Evolutionary conservation across 2,888 invertebrate species (phyloP).

Genomic region (Panorpa germanica): DNA sequence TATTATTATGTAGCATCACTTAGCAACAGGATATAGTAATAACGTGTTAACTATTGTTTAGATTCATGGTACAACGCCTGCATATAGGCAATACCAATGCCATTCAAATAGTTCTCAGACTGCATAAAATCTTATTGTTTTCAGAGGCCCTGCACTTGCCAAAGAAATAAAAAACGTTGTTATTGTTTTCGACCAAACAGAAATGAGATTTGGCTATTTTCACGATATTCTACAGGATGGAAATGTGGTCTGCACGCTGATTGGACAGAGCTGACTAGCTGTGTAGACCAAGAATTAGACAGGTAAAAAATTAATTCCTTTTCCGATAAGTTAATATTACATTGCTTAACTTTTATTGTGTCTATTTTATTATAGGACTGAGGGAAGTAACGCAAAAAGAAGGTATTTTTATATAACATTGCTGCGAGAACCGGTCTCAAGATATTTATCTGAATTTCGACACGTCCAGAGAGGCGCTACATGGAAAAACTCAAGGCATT

Average conservation of each 20-base stretch:
- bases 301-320: too few relatives aligned
- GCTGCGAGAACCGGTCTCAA: slow-evolving; percentile 79
- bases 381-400: slow-evolving; percentile 60
- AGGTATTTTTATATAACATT: slow-evolving; percentile 95
- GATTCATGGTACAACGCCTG: too few relatives aligned
- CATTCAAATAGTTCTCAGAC: too few relatives aligned
- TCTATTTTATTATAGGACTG: too few relatives aligned
- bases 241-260: slow-evolving; percentile 96
- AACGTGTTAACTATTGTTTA: too few relatives aligned
- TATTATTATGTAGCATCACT: too few relatives aligned
- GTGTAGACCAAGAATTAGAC: slow-evolving; percentile 84
- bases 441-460: slow-evolving; percentile 89
- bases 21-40: too few relatives aligned
- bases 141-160: slow-evolving; percentile 86
- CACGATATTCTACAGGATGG: slow-evolving; percentile 94
- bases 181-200: slow-evolving; percentile 83
- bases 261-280: slow-evolving; percentile 89
- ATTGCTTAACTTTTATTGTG: too few relatives aligned
- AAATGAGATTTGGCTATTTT: slow-evolving; percentile 94
- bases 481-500: slow-evolving; percentile 71
- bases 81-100: too few relatives aligned
- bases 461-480: slow-evolving; percentile 95
- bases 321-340: too few relatives aligned
- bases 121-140: slow-evolving; percentile 21
- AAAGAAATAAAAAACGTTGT: slow-evolving; percentile 71